Conservation (phyloP, 2,113 vertebrate genomes). For the Formicarius rufipectus region DNA sequence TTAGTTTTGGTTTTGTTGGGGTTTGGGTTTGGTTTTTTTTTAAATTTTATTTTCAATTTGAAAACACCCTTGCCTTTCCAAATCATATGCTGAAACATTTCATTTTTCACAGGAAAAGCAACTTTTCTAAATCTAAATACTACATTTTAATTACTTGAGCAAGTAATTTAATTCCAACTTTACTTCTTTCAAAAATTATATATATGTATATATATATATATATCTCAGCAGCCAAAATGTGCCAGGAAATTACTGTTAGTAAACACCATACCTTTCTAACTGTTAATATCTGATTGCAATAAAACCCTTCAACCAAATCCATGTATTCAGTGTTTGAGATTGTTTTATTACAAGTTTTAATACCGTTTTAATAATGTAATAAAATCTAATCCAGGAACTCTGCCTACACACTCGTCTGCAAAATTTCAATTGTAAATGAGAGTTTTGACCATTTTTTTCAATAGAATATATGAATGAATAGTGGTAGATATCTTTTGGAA, state of each 20-base stretch:
- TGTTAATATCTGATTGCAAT: neutral
- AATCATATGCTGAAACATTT: neutral
- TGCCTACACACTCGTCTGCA: neutral
- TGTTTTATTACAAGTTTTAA: too few relatives aligned
- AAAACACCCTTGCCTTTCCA: neutral
- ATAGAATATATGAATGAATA: neutral
- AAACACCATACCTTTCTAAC: neutral
- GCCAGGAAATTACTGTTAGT: neutral
- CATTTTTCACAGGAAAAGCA: neutral
- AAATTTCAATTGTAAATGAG: neutral
- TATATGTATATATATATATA: neutral
- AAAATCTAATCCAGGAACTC: neutral
- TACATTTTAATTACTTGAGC: neutral
- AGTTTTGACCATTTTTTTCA: neutral
- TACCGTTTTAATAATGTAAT: neutral
- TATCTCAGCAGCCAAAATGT: neutral
- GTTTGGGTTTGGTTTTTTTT: neutral
- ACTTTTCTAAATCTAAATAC: neutral
- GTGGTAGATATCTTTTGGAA: neutral
- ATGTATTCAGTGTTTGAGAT: neutral
- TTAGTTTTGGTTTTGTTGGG: neutral
- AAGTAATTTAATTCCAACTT: neutral
- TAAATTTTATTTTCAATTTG: neutral
- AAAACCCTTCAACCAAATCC: neutral
- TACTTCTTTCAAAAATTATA: neutral